A percentile compares a stretch with the other conserved stretches of the same genome.
phyloP scores from a whole-genome alignment of 2,888 invertebrate species.

The Cryptocephalus moraei region DNA sequence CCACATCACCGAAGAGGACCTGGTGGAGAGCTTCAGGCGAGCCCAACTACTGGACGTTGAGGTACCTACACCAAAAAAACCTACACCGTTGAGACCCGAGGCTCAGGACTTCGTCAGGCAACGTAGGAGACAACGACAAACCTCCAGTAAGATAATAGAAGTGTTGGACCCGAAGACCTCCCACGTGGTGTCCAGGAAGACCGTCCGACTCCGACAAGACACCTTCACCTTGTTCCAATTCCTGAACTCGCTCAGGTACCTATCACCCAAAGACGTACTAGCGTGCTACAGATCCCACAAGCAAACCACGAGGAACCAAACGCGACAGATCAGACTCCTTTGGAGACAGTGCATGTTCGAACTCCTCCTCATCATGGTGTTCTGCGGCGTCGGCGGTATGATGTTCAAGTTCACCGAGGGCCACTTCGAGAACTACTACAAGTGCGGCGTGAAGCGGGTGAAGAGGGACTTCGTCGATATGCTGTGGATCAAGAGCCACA shows the following conservation, averaged over 20 bases:
- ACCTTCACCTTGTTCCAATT: slow-evolving; percentile 19
- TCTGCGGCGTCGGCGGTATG: slow-evolving; percentile 67
- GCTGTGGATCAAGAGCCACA: slow-evolving; percentile 73
- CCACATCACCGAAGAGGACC: slow-evolving; percentile 47
- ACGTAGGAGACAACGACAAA: slow-evolving; percentile 25
- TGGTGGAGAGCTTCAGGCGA: slow-evolving; percentile 42
- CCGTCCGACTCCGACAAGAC: slow-evolving; percentile 20
- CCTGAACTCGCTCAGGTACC: slow-evolving; percentile 2
- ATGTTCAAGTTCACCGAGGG: slow-evolving; percentile 77
- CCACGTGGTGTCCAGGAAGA: slow-evolving; percentile 26
- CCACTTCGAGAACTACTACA: slow-evolving; percentile 74
- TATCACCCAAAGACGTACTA: slow-evolving; percentile 36
- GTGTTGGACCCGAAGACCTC: slow-evolving; percentile 31
- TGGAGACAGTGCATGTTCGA: slow-evolving; percentile 60
- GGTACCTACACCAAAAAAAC: slow-evolving; percentile 3
- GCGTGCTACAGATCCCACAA: slow-evolving; percentile 51
- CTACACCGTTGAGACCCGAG: slow-evolving; percentile 28
- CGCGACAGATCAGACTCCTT: slow-evolving; percentile 42
- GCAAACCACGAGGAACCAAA: slow-evolving; percentile 46
- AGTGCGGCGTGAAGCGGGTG: slow-evolving; percentile 78
- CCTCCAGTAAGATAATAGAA: slow-evolving; percentile 30
- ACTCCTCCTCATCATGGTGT: slow-evolving; percentile 56
- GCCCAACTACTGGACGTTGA: slow-evolving; percentile 36
- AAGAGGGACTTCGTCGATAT: slow-evolving; percentile 78
- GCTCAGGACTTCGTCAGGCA: slow-evolving; percentile 23